Percentiles rank a stretch among this genome's conserved stretches.
Evolutionary conservation across 2,797 vertebrate genomes (phyloP).

Genomic region (Sebastes oblongus): DNA sequence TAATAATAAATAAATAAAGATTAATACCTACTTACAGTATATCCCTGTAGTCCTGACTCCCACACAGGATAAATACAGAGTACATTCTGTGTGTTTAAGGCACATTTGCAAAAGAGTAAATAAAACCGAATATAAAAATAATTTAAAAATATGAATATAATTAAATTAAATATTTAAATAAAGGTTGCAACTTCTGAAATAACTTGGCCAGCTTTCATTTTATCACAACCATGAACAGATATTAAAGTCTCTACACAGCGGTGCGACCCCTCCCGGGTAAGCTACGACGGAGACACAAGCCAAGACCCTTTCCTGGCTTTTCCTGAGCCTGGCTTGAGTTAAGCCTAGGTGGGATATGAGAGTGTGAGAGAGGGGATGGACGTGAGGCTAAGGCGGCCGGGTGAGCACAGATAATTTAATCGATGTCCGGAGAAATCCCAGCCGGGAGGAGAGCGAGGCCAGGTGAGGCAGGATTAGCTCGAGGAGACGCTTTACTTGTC

Average conservation of each 20-base stretch:
- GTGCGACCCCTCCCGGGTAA: neutral
- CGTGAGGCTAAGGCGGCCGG: conserved; percentile 3
- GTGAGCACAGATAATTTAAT: conserved; percentile 34
- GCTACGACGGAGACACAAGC: neutral
- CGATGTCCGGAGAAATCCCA: conserved; percentile 40
- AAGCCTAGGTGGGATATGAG: conserved; percentile 28
- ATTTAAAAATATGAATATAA: too few relatives aligned
- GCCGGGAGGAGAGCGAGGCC: conserved; percentile 15
- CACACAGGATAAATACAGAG: too few relatives aligned
- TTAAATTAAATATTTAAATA: too few relatives aligned
- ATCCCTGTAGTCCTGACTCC: too few relatives aligned
- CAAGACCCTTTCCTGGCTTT: neutral
- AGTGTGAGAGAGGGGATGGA: neutral
- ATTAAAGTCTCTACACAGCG: conserved; percentile 1
- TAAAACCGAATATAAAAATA: too few relatives aligned
- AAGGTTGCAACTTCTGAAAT: neutral
- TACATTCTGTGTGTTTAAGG: too few relatives aligned
- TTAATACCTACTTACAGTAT: too few relatives aligned
- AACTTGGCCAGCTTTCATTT: neutral
- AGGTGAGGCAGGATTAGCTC: conserved; percentile 45
- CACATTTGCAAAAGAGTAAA: too few relatives aligned
- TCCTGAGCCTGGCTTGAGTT: conserved; percentile 27
- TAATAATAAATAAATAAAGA: too few relatives aligned
- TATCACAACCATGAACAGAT: neutral
- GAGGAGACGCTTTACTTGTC: conserved; percentile 33